These are phyloP conservation scores for Chrysemys picta DNA, from an alignment of 2,113 vertebrate genomes.

Conservation along the genomic window DNA sequence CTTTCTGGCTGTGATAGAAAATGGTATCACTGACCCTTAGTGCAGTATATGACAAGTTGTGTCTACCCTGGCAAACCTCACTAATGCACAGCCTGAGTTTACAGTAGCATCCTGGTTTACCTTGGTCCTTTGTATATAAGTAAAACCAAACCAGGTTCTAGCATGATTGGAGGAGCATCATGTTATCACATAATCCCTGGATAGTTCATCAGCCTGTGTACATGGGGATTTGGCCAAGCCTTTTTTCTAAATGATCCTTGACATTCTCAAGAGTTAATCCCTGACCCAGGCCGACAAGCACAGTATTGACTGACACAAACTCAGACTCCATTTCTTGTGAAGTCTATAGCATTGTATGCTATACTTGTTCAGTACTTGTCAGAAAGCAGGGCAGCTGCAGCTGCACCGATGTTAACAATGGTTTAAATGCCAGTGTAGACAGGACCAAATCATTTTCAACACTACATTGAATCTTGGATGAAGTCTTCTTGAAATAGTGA, in stretches of 20 bases:
- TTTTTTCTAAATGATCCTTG: neutral
- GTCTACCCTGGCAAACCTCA: neutral
- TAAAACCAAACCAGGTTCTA: neutral
- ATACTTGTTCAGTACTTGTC: neutral
- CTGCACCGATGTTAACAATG: neutral
- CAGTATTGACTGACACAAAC: neutral
- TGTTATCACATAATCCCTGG: neutral
- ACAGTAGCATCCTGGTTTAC: neutral
- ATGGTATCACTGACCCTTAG: accelerated
- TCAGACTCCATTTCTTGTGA: neutral
- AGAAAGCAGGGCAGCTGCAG: neutral
- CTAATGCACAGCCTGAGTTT: neutral
- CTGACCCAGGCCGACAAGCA: neutral
- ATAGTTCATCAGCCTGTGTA: neutral
- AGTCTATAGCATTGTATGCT: neutral
- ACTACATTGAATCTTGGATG: neutral
- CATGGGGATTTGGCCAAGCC: neutral
- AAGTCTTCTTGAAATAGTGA: neutral
- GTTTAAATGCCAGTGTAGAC: neutral
- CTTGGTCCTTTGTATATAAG: neutral
- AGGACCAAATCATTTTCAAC: neutral
- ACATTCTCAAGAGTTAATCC: neutral
- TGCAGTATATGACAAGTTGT: accelerated
- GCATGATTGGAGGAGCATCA: neutral
- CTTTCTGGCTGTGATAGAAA: neutral